Evolutionary conservation across 2,797 vertebrate species (phyloP).

Genomic region (Sphenodon punctatus): DNA sequence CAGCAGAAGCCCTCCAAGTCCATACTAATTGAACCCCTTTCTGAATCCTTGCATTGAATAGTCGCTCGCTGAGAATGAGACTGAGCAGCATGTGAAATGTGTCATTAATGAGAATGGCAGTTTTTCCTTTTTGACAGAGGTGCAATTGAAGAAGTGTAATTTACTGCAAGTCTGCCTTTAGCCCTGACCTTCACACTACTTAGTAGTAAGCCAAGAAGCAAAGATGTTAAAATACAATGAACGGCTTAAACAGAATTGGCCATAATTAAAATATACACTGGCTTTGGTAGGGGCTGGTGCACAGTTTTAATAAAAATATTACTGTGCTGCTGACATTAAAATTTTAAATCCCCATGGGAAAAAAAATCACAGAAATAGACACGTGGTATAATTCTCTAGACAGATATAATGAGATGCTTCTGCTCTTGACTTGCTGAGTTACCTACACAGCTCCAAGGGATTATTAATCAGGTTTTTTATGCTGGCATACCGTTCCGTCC

Average conservation of each 20-base stretch:
- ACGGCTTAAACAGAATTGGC: background rate
- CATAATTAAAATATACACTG: constrained; percentile 17
- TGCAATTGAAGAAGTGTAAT: constrained; percentile 13
- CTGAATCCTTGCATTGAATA: constrained; percentile 22
- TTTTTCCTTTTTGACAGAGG: constrained; percentile 22
- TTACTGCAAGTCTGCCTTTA: constrained; percentile 1
- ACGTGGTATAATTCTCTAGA: background rate
- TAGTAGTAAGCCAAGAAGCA: constrained; percentile 1
- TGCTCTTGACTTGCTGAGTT: background rate
- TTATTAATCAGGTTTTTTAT: background rate
- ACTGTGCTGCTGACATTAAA: background rate
- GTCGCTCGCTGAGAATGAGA: background rate
- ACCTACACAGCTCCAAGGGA: background rate
- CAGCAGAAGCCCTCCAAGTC: constrained; percentile 35
- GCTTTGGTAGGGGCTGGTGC: background rate
- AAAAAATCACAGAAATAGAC: background rate
- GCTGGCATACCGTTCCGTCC: background rate
- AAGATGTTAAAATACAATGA: constrained; percentile 6
- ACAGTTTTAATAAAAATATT: constrained; percentile 3
- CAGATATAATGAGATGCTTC: background rate
- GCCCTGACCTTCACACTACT: constrained; percentile 17
- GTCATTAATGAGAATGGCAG: constrained; percentile 6
- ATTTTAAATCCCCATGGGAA: constrained; percentile 17
- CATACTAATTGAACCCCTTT: constrained; percentile 53
- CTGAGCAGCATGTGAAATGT: background rate